Evolutionary conservation across 2,113 vertebrate species (phyloP).

Genomic region (Redunca redunca): DNA sequence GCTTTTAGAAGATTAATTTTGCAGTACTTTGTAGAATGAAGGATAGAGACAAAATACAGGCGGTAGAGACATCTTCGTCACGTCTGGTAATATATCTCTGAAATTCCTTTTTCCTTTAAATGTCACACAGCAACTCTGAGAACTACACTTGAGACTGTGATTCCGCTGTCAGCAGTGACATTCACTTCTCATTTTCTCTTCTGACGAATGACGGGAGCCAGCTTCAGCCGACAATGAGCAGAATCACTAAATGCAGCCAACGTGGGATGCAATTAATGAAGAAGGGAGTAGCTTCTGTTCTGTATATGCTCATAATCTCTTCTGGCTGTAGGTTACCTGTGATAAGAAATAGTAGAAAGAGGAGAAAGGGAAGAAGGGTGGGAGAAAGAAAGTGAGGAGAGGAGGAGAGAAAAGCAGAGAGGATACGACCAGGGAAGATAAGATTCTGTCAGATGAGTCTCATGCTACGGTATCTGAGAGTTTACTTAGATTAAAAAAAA

Average conservation of each 20-base stretch:
- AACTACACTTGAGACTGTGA: neutral
- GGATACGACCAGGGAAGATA: accelerated
- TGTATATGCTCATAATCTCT: neutral
- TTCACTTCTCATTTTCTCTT: neutral
- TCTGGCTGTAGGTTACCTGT: neutral
- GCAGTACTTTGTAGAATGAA: neutral
- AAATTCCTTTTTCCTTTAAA: constrained; percentile 28
- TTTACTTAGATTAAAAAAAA: neutral
- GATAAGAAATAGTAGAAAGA: neutral
- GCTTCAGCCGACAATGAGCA: neutral
- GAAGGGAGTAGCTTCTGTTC: neutral
- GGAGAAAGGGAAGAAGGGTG: neutral
- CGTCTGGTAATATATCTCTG: constrained; percentile 18
- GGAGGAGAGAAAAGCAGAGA: too few relatives aligned
- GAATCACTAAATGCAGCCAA: neutral
- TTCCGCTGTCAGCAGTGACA: neutral
- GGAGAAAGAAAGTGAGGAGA: neutral
- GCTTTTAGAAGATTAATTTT: constrained; percentile 48
- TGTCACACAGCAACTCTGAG: constrained; percentile 17
- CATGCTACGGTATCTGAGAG: neutral
- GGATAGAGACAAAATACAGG: neutral
- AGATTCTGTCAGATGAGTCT: neutral
- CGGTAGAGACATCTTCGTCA: neutral
- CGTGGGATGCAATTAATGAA: neutral
- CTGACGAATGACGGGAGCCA: neutral